Conservation (phyloP, 2,113 vertebrate species). For the Dasyurus viverrinus region DNA sequence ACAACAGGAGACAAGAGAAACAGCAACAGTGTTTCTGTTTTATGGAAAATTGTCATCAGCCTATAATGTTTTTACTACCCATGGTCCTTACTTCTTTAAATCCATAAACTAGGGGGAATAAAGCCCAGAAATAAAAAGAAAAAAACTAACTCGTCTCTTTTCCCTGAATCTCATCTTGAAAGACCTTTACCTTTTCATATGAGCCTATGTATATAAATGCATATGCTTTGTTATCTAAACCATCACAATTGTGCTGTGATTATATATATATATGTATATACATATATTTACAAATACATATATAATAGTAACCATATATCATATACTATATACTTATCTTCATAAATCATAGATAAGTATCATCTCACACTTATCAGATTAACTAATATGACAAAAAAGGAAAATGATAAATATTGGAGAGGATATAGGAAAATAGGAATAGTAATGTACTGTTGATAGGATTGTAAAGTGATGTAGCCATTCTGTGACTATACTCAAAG, state of each 20-base stretch:
- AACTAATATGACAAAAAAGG: no score
- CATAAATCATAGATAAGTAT: slow-evolving; percentile 60
- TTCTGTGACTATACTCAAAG: not conserved
- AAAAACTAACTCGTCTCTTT: not conserved
- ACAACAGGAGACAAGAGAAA: not conserved
- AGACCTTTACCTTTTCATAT: not conserved
- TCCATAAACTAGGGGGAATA: not conserved
- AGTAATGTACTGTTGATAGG: not conserved
- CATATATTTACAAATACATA: slow-evolving; percentile 31
- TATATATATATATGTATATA: not conserved
- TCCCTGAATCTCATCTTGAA: not conserved
- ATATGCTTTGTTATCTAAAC: no score
- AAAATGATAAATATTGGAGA: not conserved
- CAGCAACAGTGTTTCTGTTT: not conserved
- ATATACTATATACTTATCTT: slow-evolving; percentile 44
- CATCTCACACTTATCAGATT: no score
- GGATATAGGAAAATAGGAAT: not conserved
- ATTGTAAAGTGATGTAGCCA: not conserved
- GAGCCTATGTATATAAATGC: no score
- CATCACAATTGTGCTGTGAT: not conserved
- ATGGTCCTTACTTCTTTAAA: not conserved
- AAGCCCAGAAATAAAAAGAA: not conserved
- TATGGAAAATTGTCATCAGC: not conserved
- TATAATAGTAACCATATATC: not conserved
- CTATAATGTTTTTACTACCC: not conserved